phyloP scores from a whole-genome alignment of 2,797 vertebrate genomes.

The Dallia pectoralis region DNA sequence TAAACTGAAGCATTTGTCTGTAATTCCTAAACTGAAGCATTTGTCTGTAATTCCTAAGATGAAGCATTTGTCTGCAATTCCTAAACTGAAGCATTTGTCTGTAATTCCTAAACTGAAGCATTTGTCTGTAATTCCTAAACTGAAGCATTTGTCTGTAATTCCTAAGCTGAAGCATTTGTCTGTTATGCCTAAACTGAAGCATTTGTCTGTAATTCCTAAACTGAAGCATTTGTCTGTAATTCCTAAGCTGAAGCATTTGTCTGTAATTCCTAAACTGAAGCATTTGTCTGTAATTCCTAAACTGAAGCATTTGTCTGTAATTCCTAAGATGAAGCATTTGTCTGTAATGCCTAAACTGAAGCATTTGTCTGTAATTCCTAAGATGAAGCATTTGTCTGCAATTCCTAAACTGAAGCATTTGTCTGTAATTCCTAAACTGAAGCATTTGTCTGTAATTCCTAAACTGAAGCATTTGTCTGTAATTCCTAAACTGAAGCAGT shows the following conservation, averaged over 20 bases:
- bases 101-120: neutral
- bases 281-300: neutral
- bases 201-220: slow-evolving; percentile 30
- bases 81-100: too few relatives aligned
- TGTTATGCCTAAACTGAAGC: neutral
- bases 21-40: neutral
- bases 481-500: too few relatives aligned
- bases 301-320: slow-evolving; percentile 23
- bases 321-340: too few relatives aligned
- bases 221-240: too few relatives aligned
- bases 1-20: too few relatives aligned
- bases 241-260: neutral
- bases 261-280: too few relatives aligned
- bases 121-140: slow-evolving; percentile 33
- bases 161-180: neutral
- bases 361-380: slow-evolving; percentile 21
- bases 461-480: slow-evolving; percentile 14
- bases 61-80: slow-evolving; percentile 22
- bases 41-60: slow-evolving; percentile 26
- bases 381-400: slow-evolving; percentile 16
- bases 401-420: too few relatives aligned
- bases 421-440: neutral
- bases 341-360: neutral
- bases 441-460: slow-evolving; percentile 22
- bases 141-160: too few relatives aligned